These are phyloP conservation scores for Monopis laevigella DNA, from an alignment of 2,888 invertebrate genomes.

Conservation along the genomic window DNA sequence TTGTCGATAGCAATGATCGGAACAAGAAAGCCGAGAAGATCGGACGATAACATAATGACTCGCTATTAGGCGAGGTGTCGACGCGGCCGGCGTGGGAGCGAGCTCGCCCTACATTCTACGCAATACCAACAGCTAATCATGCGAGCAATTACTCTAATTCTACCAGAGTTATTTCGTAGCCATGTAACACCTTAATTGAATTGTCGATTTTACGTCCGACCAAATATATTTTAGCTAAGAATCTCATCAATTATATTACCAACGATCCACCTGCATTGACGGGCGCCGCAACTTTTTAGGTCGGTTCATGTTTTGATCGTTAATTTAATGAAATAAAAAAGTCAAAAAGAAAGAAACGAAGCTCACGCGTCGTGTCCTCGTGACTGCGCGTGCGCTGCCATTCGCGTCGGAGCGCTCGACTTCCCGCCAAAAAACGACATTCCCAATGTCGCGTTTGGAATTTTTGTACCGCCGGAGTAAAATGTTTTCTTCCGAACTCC, in stretches of 20 bases:
- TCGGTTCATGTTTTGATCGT: constrained; percentile 6
- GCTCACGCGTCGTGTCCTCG: constrained; percentile 1
- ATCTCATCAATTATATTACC: background rate
- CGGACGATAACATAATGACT: constrained; percentile 57
- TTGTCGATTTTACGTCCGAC: constrained; percentile 36
- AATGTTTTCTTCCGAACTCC: constrained; percentile 8
- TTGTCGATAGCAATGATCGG: background rate
- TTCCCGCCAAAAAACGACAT: constrained; percentile 53
- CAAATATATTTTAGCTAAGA: background rate
- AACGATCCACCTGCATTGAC: background rate
- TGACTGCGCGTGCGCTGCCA: constrained; percentile 49
- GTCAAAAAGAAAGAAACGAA: background rate
- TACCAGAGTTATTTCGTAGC: constrained; percentile 26
- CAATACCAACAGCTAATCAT: constrained; percentile 34
- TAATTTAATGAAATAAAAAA: constrained; percentile 11
- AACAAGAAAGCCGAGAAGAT: constrained; percentile 18
- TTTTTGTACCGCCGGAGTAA: constrained; percentile 28
- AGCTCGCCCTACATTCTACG: constrained; percentile 46
- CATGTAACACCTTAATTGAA: constrained; percentile 52
- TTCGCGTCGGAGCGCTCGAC: constrained; percentile 35
- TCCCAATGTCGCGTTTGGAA: constrained; percentile 43
- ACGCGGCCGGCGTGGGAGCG: constrained; percentile 43
- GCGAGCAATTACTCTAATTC: constrained; percentile 60
- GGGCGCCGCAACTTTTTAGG: background rate
- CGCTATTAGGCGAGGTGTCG: constrained; percentile 35